These are phyloP conservation scores for Macroteleia sp. DNA, from an alignment of 2,888 invertebrate species.

Conservation along the genomic window DNA sequence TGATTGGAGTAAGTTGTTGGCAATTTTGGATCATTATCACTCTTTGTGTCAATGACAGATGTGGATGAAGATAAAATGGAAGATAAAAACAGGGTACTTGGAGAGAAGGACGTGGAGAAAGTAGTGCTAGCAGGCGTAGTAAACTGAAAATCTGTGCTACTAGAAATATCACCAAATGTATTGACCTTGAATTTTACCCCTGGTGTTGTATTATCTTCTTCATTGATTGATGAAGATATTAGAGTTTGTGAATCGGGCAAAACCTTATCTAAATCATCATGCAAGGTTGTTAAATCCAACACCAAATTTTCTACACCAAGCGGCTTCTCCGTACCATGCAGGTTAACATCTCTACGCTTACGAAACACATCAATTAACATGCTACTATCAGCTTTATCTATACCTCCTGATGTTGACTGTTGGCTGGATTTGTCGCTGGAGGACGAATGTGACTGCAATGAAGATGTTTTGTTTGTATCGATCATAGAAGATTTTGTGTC, in stretches of 20 bases:
- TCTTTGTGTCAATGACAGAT: constrained; percentile 14
- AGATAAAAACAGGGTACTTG: constrained; percentile 26
- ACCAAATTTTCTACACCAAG: constrained; percentile 40
- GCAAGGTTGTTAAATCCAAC: constrained; percentile 59
- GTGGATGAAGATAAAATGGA: constrained; percentile 19
- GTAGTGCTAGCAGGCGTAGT: constrained; percentile 46
- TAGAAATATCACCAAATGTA: constrained; percentile 22
- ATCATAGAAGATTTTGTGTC: constrained; percentile 89
- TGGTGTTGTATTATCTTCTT: constrained; percentile 31
- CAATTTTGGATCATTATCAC: constrained; percentile 30
- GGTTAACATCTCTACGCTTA: constrained; percentile 89
- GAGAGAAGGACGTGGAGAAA: constrained; percentile 73
- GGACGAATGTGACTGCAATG: constrained; percentile 85
- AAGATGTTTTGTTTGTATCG: constrained; percentile 89
- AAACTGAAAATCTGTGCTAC: constrained; percentile 49
- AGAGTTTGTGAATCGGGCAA: constrained; percentile 67
- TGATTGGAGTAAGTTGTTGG: constrained; percentile 9
- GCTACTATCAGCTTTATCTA: constrained; percentile 61
- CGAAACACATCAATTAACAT: constrained; percentile 84
- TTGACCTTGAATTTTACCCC: constrained; percentile 19
- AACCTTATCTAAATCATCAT: constrained; percentile 70
- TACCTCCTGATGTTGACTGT: constrained; percentile 85
- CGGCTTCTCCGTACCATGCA: constrained; percentile 84
- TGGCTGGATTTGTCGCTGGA: constrained; percentile 85
- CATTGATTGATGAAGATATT: constrained; percentile 33